Evolutionary conservation across 1,140 invertebrate genomes (phyloP).

Genomic region (Vanessa tameamea): DNA sequence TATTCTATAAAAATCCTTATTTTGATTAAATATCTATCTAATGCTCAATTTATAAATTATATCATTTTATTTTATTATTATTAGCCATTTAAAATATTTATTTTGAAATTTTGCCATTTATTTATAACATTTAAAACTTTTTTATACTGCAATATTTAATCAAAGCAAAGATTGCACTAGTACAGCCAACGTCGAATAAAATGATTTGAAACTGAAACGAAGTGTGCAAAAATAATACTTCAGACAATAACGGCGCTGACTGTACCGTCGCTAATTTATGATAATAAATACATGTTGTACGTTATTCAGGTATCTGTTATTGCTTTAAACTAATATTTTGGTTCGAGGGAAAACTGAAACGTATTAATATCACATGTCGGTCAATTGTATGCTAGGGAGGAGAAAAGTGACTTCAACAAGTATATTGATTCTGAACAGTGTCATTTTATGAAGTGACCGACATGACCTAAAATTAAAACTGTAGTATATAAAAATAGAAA

Average conservation of each 20-base stretch:
- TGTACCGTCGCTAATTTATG: conserved; percentile 17
- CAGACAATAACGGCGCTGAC: conserved; percentile 18
- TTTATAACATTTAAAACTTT: background rate
- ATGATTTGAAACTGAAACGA: background rate
- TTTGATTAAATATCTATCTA: conserved; percentile 15
- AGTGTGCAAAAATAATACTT: background rate
- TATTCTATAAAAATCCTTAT: conserved; percentile 19
- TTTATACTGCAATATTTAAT: conserved; percentile 22
- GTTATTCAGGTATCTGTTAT: conserved; percentile 64
- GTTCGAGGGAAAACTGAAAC: conserved; percentile 40
- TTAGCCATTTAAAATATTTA: too few relatives aligned
- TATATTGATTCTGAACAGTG: background rate
- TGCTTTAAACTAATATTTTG: conserved; percentile 57
- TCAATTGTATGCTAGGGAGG: background rate
- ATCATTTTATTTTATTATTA: too few relatives aligned
- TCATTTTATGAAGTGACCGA: background rate
- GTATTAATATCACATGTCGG: background rate
- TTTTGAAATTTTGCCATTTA: too few relatives aligned
- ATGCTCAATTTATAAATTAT: too few relatives aligned
- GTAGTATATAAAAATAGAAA: conserved; percentile 19
- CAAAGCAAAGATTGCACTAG: conserved; percentile 16
- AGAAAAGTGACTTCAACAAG: background rate
- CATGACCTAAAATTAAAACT: background rate
- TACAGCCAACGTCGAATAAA: conserved; percentile 15
- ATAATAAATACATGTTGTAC: conserved; percentile 55